phyloP scores from a whole-genome alignment of 2,113 vertebrate species.

The Cephalopterus ornatus region DNA sequence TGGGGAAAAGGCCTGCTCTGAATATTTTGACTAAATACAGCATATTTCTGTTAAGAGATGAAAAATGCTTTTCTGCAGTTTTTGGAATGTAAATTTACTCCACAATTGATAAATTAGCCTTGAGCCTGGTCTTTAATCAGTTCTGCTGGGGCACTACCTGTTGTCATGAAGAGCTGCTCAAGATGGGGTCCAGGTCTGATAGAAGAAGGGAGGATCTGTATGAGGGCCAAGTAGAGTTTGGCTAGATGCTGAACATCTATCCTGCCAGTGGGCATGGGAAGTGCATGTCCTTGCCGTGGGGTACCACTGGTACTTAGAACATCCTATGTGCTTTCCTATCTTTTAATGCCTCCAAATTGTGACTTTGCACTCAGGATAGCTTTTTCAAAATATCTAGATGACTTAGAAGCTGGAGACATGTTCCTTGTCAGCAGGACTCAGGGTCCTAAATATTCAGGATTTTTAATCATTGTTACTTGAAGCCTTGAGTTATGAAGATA shows the following conservation, averaged over 20 bases:
- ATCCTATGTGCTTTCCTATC: neutral
- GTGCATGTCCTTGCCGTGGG: neutral
- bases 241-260: neutral
- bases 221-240: neutral
- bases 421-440: neutral
- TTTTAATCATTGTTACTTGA: neutral
- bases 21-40: neutral
- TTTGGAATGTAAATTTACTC: neutral
- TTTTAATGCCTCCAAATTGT: neutral
- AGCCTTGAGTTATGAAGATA: neutral
- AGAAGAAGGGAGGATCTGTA: neutral
- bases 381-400: neutral
- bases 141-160: neutral
- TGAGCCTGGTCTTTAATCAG: neutral
- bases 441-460: neutral
- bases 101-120: neutral
- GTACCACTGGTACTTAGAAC: neutral
- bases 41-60: neutral
- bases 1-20: neutral
- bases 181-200: neutral
- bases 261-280: neutral
- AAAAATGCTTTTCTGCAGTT: neutral
- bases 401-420: neutral
- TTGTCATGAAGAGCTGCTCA: neutral
- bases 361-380: neutral